A percentile compares a stretch with the other conserved stretches of the same genome.
Evolutionary conservation across 2,113 vertebrate species (phyloP).

Genomic region (Phrynosoma platyrhinos): DNA sequence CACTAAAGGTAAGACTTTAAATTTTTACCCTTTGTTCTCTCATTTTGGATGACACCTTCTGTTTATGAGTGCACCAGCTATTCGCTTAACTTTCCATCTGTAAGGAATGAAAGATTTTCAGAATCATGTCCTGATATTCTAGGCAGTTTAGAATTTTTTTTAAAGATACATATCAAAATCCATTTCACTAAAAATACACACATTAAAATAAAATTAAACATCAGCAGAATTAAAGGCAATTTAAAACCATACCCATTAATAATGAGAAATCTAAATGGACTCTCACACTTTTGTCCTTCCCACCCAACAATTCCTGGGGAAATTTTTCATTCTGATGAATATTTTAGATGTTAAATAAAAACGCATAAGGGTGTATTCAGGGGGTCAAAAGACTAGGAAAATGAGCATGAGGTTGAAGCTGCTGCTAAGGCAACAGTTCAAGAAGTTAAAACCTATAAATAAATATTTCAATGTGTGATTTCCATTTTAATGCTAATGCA

Average conservation of each 20-base stretch:
- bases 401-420: conserved; percentile 46
- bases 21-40: too few relatives aligned
- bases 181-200: too few relatives aligned
- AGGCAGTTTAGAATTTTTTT: too few relatives aligned
- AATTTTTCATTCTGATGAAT: conserved; percentile 6
- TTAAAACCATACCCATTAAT: not conserved
- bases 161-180: too few relatives aligned
- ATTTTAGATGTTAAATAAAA: not conserved
- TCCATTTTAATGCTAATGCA: conserved; percentile 34
- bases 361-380: conserved; percentile 16
- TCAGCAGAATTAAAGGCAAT: too few relatives aligned
- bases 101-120: not conserved
- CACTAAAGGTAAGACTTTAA: not conserved
- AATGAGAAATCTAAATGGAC: conserved; percentile 25
- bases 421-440: conserved; percentile 44
- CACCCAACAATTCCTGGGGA: not conserved
- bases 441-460: conserved; percentile 60
- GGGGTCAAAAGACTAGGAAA: not conserved
- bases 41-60: too few relatives aligned
- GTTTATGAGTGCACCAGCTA: not conserved
- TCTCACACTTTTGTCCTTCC: conserved; percentile 8
- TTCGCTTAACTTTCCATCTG: too few relatives aligned
- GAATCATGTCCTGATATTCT: too few relatives aligned
- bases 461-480: conserved; percentile 62
- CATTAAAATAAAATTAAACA: too few relatives aligned